Evolutionary conservation across 2,113 vertebrate species (phyloP), one percentile per base, ranked within the genome.

Genomic region (Stictonetta naevosa): DNA sequence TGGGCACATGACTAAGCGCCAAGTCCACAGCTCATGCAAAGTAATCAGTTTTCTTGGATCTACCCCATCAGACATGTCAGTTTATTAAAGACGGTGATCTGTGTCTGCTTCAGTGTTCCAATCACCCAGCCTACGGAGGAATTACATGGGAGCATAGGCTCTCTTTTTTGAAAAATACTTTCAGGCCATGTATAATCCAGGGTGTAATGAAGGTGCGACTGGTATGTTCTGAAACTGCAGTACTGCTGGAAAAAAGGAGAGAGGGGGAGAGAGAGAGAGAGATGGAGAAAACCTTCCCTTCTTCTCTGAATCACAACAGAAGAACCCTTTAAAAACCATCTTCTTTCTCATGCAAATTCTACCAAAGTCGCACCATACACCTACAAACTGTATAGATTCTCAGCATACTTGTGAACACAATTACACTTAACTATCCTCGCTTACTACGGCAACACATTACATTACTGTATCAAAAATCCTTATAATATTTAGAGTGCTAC

Each of bases 281-380:
- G 13, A 56, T 2, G n/a, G 18, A 8, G 6, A 34, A 34, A 34
- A 60, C 1, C 9, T 18, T 69, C 16, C 18, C 44, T 81, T 56
- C 33, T 89, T 66, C 50, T 71, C 50, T 4, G 10, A 46, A 36
- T 81, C n/a, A 40, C 42, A 74, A 17, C 5, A 78, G 40, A 34
- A 71, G 6, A 0, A 0, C 56, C 5, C 84, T 88, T 81, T 22
- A 26, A 77, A 75, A 71, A 52, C 1, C 44, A 5, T 38, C 26
- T 10, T 58, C 11, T 74, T 85, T 18, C 52, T 73, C 25, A 33
- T n/a, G 8, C 10, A 69, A 62, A 40, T 85, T 44, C 64, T 86
- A 72, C 18, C 20, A 34, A 72, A 82, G 58, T 68, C 26, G 53
- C 63, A 5, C 15, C 22, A 40, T 38, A 25, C 8, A 58, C 2